A percentile compares a stretch with the other conserved stretches of the same genome.
Evolutionary conservation across 1,140 invertebrate genomes (phyloP).

Genomic region (Euwallacea similis): DNA sequence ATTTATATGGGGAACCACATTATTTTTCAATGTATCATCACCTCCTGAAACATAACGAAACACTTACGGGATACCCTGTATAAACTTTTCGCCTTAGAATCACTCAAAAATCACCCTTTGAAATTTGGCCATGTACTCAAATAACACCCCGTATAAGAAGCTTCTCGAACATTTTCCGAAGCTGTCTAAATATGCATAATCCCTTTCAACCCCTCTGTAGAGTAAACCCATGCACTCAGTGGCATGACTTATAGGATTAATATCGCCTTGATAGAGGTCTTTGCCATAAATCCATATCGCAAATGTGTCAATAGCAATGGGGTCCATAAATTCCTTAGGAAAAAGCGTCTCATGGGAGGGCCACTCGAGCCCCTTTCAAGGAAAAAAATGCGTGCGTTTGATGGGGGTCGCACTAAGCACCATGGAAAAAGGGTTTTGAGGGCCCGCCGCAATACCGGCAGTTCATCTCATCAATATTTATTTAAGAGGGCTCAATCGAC

Average conservation of each 20-base stretch:
- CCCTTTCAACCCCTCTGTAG: background rate
- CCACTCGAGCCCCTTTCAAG: conserved; percentile 5
- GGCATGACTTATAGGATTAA: conserved; percentile 16
- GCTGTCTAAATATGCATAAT: background rate
- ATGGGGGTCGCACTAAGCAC: conserved; percentile 17
- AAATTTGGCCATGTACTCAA: too few relatives aligned
- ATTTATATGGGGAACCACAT: too few relatives aligned
- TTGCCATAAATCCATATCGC: conserved; percentile 27
- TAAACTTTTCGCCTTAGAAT: too few relatives aligned
- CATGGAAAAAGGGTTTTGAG: conserved; percentile 17
- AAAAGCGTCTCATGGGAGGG: conserved; percentile 15
- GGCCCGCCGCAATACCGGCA: conserved; percentile 8
- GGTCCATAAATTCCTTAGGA: conserved; percentile 22
- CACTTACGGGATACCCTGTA: too few relatives aligned
- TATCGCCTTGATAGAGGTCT: conserved; percentile 16
- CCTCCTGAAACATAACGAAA: too few relatives aligned
- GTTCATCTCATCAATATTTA: conserved; percentile 29
- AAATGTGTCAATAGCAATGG: conserved; percentile 33
- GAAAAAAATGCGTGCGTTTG: conserved; percentile 25
- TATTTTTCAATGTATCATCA: too few relatives aligned
- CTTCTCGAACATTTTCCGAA: too few relatives aligned
- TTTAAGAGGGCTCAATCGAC: conserved; percentile 8
- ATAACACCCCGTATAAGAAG: too few relatives aligned
- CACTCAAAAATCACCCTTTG: too few relatives aligned
- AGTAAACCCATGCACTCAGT: background rate